Percentiles rank a stretch among this genome's conserved stretches.
These are phyloP conservation scores for Calosoma granatense DNA, from an alignment of 1,140 invertebrate genomes.

Conservation along the genomic window DNA sequence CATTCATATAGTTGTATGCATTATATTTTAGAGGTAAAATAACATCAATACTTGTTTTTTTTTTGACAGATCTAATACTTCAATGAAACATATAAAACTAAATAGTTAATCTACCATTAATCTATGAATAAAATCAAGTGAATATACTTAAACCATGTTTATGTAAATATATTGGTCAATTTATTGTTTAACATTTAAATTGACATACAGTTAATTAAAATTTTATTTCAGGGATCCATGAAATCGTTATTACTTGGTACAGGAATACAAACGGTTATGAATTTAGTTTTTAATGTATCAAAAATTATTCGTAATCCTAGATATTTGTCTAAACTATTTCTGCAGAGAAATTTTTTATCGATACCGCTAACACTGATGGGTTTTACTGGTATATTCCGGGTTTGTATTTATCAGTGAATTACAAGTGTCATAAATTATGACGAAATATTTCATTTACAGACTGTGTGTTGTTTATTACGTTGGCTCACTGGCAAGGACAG, in stretches of 20 bases:
- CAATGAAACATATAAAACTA: too few species aligned
- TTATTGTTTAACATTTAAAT: background rate
- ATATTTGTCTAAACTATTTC: too few species aligned
- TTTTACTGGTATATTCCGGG: background rate
- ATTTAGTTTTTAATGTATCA: too few species aligned
- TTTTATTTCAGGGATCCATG: background rate
- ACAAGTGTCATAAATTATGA: background rate
- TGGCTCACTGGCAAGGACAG: background rate
- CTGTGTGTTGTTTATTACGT: background rate
- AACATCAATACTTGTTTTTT: background rate
- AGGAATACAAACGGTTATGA: too few species aligned
- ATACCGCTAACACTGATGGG: too few species aligned
- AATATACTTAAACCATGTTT: constrained; percentile 12
- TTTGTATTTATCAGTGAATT: background rate
- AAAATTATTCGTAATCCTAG: background rate
- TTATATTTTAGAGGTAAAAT: background rate
- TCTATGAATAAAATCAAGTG: background rate
- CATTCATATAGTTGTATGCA: background rate
- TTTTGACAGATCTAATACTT: too few species aligned
- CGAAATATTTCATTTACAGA: background rate
- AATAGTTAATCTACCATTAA: background rate
- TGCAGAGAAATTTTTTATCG: too few species aligned
- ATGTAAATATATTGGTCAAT: background rate
- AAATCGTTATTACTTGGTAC: background rate
- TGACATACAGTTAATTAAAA: background rate